Conservation (phyloP, 1,140 invertebrate genomes). For the Heliconius nattereri region DNA sequence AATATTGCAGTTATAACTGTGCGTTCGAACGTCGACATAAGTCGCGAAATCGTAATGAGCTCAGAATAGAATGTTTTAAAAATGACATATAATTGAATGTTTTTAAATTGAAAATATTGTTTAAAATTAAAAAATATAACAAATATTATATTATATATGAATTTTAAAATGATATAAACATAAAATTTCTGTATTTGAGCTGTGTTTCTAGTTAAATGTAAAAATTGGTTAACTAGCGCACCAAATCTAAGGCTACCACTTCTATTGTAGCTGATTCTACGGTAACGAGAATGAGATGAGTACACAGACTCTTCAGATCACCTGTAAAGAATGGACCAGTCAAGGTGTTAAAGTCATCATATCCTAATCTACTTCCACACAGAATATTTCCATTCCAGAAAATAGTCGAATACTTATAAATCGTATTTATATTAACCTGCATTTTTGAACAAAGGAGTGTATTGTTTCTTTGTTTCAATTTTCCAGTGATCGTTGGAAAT, state of each 20-base stretch:
- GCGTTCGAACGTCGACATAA: conserved; percentile 37
- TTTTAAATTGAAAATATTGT: not conserved
- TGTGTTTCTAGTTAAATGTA: not conserved
- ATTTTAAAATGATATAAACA: not conserved
- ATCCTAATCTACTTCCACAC: conserved; percentile 17
- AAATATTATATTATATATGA: not conserved
- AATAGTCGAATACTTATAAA: conserved; percentile 31
- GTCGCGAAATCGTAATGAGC: conserved; percentile 46
- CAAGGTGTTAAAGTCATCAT: conserved; percentile 35
- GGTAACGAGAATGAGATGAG: conserved; percentile 31
- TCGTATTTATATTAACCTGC: conserved; percentile 34
- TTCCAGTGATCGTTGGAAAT: conserved; percentile 39
- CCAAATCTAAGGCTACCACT: not conserved
- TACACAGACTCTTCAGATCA: conserved; percentile 32
- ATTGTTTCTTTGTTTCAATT: conserved; percentile 42
- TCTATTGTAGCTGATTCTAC: conserved; percentile 5
- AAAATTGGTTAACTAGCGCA: not conserved
- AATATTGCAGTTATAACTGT: conserved; percentile 17
- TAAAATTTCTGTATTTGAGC: not conserved
- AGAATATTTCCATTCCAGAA: conserved; percentile 24
- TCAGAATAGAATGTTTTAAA: conserved; percentile 26
- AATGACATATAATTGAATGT: conserved; percentile 14
- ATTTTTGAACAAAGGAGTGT: conserved; percentile 38
- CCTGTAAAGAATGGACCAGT: conserved; percentile 31
- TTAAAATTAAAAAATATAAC: not conserved